Conservation (phyloP, 2,113 vertebrate genomes). For the Poeciliopsis occidentalis region DNA sequence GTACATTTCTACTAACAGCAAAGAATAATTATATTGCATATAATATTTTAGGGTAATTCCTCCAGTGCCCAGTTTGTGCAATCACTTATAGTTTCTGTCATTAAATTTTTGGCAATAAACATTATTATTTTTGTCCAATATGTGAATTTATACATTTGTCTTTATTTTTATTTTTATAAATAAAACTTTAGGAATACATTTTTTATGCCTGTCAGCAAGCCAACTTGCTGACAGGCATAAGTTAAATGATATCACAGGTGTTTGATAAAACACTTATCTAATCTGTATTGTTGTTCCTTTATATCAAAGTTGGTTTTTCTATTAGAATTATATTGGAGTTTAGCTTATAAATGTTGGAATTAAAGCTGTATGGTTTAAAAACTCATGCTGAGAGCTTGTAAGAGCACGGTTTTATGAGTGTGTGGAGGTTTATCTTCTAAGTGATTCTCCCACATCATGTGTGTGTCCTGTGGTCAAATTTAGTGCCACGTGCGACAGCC, state of each 20-base stretch:
- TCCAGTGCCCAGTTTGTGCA: neutral
- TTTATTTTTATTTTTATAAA: too few species aligned
- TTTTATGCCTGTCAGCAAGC: too few species aligned
- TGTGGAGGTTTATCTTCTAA: neutral
- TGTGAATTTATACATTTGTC: too few species aligned
- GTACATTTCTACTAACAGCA: neutral
- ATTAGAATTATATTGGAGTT: neutral
- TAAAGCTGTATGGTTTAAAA: neutral
- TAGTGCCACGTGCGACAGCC: slow-evolving; percentile 52
- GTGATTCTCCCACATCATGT: slow-evolving; percentile 8
- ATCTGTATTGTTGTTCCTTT: neutral
- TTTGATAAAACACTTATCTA: neutral
- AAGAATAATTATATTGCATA: neutral
- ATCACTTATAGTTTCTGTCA: too few species aligned
- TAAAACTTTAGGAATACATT: too few species aligned
- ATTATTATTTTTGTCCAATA: too few species aligned
- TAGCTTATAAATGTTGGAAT: neutral
- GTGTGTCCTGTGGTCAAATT: slow-evolving; percentile 58
- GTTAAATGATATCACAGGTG: neutral
- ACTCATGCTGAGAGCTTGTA: neutral
- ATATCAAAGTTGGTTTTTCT: neutral
- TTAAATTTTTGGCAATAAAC: too few species aligned
- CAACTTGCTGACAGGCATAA: neutral
- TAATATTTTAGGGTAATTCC: neutral
- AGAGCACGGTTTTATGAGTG: neutral